phyloP scores from a whole-genome alignment of 2,113 vertebrate genomes.

The Spheniscus mendiculus region DNA sequence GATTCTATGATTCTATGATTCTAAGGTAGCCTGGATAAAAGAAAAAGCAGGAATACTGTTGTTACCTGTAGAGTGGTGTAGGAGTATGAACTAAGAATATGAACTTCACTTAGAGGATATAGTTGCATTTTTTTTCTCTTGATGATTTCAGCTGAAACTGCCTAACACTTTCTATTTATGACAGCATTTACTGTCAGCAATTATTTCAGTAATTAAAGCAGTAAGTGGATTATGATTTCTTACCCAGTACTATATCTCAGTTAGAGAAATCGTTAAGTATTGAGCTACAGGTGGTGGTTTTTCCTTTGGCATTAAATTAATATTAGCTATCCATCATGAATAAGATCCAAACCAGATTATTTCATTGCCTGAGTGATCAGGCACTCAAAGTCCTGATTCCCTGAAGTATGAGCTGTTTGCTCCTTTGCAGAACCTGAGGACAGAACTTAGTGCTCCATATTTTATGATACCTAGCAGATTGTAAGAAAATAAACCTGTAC shows the following conservation, averaged over 20 bases:
- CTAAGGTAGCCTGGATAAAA: neutral
- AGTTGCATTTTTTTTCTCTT: neutral
- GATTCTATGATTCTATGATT: no score
- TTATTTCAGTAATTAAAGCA: slow-evolving; percentile 15
- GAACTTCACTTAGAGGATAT: neutral
- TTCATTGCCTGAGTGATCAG: neutral
- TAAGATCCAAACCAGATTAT: neutral
- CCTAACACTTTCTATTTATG: neutral
- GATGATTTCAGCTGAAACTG: neutral
- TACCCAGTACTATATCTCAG: neutral
- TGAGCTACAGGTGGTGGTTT: neutral
- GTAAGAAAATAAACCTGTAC: neutral
- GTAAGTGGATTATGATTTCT: neutral
- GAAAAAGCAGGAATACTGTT: neutral
- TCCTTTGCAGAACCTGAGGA: neutral
- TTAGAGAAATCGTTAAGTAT: neutral
- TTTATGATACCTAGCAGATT: neutral
- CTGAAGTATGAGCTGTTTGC: neutral
- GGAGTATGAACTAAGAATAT: neutral
- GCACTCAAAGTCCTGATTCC: neutral
- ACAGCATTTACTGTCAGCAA: neutral
- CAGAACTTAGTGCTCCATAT: neutral
- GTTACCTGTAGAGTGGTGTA: neutral
- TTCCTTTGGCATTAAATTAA: neutral
- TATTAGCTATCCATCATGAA: neutral